Evolutionary conservation across 2,888 invertebrate species (phyloP).

Genomic region (Athetis lepigone): DNA sequence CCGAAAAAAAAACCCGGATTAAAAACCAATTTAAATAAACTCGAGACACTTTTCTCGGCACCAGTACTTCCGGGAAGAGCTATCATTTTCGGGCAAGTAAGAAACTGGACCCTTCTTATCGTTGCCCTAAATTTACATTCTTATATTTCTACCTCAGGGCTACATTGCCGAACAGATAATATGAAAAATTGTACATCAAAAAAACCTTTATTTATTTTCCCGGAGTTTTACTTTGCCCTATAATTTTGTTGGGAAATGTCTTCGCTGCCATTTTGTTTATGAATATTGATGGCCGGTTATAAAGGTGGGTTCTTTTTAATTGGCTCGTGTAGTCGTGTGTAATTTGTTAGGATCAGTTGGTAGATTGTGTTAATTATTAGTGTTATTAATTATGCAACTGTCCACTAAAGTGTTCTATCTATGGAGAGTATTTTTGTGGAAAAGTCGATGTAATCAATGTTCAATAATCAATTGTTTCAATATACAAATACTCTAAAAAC

Average conservation of each 20-base stretch:
- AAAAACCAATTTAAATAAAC: slow-evolving; percentile 3
- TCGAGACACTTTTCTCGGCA: slow-evolving; percentile 21
- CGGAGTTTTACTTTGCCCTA: slow-evolving; percentile 25
- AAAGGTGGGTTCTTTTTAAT: slow-evolving; percentile 18
- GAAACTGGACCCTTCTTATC: slow-evolving; percentile 64
- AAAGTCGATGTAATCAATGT: no score
- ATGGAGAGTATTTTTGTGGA: no score
- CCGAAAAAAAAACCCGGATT: slow-evolving; percentile 11
- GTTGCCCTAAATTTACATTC: slow-evolving; percentile 67
- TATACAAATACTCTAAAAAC: no score
- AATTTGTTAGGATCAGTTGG: slow-evolving; percentile 24
- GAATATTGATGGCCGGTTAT: slow-evolving; percentile 41
- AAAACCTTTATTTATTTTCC: slow-evolving; percentile 56
- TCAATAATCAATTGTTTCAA: no score
- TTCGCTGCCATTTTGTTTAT: slow-evolving; percentile 22
- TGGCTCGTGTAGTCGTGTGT: slow-evolving; percentile 14
- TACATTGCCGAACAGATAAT: slow-evolving; percentile 36
- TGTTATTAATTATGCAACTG: no score
- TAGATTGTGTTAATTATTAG: neutral
- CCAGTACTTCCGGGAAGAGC: slow-evolving; percentile 46
- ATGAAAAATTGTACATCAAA: slow-evolving; percentile 61
- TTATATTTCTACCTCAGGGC: slow-evolving; percentile 56
- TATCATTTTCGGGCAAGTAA: slow-evolving; percentile 61
- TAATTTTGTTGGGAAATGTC: slow-evolving; percentile 33
- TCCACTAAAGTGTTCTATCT: no score